A percentile compares a stretch with the other conserved stretches of the same genome.
Evolutionary conservation across 2,888 invertebrate species (phyloP).

Genomic region (Rhyacophila evoluta): DNA sequence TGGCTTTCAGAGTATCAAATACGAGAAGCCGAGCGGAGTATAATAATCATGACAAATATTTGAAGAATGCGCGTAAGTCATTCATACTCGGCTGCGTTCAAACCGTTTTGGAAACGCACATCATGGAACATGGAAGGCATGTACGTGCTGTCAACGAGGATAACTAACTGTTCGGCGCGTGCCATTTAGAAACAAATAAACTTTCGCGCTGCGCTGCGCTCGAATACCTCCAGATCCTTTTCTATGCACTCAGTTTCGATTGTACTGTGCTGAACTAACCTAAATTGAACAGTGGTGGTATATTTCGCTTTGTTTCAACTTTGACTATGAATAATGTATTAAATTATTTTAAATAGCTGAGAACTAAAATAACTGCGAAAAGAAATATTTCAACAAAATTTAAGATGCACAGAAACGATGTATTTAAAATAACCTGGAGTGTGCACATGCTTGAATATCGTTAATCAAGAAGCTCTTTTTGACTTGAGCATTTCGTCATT

Average conservation of each 20-base stretch:
- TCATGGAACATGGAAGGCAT: neutral
- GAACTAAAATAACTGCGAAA: too few relatives aligned
- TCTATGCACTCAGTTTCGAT: slow-evolving; percentile 25
- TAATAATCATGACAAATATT: slow-evolving; percentile 26
- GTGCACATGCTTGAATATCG: too few relatives aligned
- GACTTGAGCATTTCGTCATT: too few relatives aligned
- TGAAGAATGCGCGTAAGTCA: slow-evolving; percentile 8
- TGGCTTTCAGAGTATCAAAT: slow-evolving; percentile 13
- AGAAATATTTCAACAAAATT: too few relatives aligned
- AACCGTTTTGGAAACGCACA: neutral
- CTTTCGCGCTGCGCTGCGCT: neutral
- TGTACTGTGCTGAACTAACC: slow-evolving; percentile 29
- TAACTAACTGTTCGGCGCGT: slow-evolving; percentile 41
- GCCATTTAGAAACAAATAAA: slow-evolving; percentile 37
- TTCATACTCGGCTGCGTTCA: neutral
- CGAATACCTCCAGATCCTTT: slow-evolving; percentile 33
- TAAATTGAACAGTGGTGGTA: slow-evolving; percentile 28
- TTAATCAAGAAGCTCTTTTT: too few relatives aligned
- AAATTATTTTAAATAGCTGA: too few relatives aligned
- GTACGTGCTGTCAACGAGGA: slow-evolving; percentile 30
- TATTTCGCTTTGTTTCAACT: neutral
- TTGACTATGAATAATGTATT: too few relatives aligned
- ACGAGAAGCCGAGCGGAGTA: neutral
- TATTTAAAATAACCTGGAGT: too few relatives aligned
- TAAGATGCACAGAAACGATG: too few relatives aligned